phyloP scores from a whole-genome alignment of 2,888 invertebrate species.

The Megastigmus dorsalis region DNA sequence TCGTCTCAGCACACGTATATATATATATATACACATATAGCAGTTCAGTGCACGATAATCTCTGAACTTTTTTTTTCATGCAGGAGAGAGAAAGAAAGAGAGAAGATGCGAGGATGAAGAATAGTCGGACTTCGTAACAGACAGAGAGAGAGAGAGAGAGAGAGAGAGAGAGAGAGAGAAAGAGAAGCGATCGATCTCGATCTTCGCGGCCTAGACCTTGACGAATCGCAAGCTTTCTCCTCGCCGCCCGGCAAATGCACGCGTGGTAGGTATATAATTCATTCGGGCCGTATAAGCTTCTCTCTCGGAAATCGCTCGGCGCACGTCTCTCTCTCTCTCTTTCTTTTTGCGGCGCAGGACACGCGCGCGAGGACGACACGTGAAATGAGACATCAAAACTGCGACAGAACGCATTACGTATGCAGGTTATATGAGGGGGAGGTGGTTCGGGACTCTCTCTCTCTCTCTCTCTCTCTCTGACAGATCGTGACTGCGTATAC shows the following conservation, averaged over 20 bases:
- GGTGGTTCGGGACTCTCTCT: too few species aligned
- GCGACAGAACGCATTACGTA: too few species aligned
- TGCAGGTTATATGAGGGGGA: too few species aligned
- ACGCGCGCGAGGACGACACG: too few species aligned
- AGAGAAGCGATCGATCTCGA: conserved; percentile 29
- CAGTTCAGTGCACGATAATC: background rate
- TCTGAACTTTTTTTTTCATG: background rate
- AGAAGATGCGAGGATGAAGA: background rate
- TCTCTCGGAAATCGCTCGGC: too few species aligned
- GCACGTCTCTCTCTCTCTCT: background rate
- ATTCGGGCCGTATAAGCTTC: background rate
- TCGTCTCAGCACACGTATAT: background rate
- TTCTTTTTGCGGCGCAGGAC: background rate
- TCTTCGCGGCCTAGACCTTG: conserved; percentile 25
- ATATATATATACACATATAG: too few species aligned
- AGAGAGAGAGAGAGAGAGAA: background rate
- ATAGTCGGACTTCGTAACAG: background rate
- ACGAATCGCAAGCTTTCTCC: conserved; percentile 9
- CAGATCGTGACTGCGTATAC: too few species aligned
- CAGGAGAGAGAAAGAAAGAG: background rate
- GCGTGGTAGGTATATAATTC: conserved; percentile 15
- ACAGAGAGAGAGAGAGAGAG: background rate
- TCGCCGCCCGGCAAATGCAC: background rate
- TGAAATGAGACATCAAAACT: conserved; percentile 27
- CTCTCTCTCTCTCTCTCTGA: too few species aligned